A percentile compares a stretch with the other conserved stretches of the same genome.
phyloP scores from a whole-genome alignment of 2,113 vertebrate species.

The Pantherophis guttatus region DNA sequence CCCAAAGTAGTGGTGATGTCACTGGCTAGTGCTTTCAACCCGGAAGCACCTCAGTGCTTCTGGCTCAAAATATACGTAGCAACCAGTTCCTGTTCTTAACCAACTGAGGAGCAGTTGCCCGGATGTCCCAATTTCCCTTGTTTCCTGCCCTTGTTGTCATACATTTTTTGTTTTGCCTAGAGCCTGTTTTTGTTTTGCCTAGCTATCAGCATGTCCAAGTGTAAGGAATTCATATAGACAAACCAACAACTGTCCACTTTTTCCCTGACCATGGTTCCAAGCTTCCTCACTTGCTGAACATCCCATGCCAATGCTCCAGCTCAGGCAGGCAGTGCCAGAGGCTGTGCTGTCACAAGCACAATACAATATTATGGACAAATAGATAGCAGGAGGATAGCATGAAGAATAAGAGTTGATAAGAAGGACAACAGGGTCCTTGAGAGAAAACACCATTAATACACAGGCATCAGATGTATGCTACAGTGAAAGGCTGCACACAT shows the following conservation, averaged over 20 bases:
- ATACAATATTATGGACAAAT: background rate
- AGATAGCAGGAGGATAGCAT: background rate
- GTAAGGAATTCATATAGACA: background rate
- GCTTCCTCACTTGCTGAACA: background rate
- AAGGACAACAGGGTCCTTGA: background rate
- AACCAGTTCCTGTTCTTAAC: background rate
- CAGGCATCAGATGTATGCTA: background rate
- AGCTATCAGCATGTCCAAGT: background rate
- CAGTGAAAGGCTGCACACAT: constrained; percentile 15
- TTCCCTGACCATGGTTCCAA: background rate
- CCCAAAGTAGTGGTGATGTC: background rate
- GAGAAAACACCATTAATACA: constrained; percentile 2
- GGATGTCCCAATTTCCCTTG: background rate
- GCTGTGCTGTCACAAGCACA: background rate
- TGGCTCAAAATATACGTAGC: background rate
- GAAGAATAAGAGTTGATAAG: constrained; percentile 4
- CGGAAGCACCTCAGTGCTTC: no score
- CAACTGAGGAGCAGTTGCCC: background rate
- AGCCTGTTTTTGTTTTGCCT: background rate
- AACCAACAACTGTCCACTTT: background rate
- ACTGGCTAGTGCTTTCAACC: background rate
- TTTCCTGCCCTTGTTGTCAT: background rate
- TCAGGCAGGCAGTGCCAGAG: background rate
- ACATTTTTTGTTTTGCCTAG: background rate
- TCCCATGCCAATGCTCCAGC: background rate